Evolutionary conservation across 1,140 invertebrate species (phyloP).

Genomic region (Drosophila tropicalis): DNA sequence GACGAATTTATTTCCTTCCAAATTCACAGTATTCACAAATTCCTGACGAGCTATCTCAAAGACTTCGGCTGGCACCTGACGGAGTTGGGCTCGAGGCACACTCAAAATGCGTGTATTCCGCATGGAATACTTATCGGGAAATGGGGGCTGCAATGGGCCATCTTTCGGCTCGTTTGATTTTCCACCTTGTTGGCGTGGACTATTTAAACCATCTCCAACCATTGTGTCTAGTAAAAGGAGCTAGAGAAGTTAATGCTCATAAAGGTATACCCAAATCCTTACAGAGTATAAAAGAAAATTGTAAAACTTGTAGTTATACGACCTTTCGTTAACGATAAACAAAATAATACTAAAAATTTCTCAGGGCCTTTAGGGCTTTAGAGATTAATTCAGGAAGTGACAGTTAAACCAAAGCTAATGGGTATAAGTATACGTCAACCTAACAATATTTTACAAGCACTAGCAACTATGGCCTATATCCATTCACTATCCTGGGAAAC

Average conservation of each 20-base stretch:
- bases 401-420: neutral
- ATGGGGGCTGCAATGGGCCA: neutral
- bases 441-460: too few relatives aligned
- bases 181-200: conserved; percentile 55
- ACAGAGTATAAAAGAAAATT: neutral
- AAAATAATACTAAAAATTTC: conserved; percentile 9
- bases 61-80: conserved; percentile 34
- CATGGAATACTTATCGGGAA: conserved; percentile 63
- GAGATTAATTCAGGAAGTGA: neutral
- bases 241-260: neutral
- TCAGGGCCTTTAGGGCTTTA: neutral
- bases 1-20: conserved; percentile 41
- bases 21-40: conserved; percentile 42
- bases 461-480: too few relatives aligned
- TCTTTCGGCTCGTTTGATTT: neutral
- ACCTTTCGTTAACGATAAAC: conserved; percentile 1
- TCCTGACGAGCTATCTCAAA: conserved; percentile 47
- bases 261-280: conserved; percentile 5
- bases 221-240: neutral
- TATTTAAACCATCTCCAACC: conserved; percentile 65
- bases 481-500: too few relatives aligned
- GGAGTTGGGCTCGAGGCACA: conserved; percentile 19
- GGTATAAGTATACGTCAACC: too few relatives aligned
- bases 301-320: neutral
- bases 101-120: conserved; percentile 40